Evolutionary conservation across 2,888 invertebrate genomes (phyloP).

Genomic region (Vandiemenella viatica): DNA sequence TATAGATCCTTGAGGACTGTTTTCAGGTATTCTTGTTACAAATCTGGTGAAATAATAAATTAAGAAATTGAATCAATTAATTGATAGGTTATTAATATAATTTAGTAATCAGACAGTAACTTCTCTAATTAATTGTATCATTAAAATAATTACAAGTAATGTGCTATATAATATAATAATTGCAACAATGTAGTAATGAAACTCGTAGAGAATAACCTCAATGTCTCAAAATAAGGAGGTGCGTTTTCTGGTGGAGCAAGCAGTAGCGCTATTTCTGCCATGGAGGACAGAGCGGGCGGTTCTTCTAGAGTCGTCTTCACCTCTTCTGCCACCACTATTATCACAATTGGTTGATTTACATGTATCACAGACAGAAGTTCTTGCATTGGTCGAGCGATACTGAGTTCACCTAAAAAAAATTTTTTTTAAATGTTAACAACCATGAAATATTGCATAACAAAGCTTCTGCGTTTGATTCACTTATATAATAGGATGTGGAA

Average conservation of each 20-base stretch:
- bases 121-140: no score
- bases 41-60: slow-evolving; percentile 38
- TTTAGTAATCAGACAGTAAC: no score
- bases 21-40: slow-evolving; percentile 61
- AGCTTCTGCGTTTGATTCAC: no score
- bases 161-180: no score
- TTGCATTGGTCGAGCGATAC: slow-evolving; percentile 52
- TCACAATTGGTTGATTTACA: slow-evolving; percentile 66
- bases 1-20: slow-evolving; percentile 64
- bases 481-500: no score
- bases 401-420: slow-evolving; percentile 49
- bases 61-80: no score
- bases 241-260: slow-evolving; percentile 57
- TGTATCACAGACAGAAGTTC: slow-evolving; percentile 67
- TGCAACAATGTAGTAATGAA: no score
- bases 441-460: no score
- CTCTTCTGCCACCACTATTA: slow-evolving; percentile 76
- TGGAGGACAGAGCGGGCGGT: slow-evolving; percentile 63
- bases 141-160: no score
- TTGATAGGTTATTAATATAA: no score
- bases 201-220: no score
- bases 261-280: slow-evolving; percentile 69
- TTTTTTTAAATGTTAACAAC: no score
- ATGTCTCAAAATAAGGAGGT: slow-evolving; percentile 61
- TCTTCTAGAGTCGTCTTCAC: slow-evolving; percentile 56